A percentile compares a stretch with the other conserved stretches of the same genome.
These are phyloP conservation scores for Sylvia borin DNA, from an alignment of 2,797 vertebrate genomes.

Conservation along the genomic window DNA sequence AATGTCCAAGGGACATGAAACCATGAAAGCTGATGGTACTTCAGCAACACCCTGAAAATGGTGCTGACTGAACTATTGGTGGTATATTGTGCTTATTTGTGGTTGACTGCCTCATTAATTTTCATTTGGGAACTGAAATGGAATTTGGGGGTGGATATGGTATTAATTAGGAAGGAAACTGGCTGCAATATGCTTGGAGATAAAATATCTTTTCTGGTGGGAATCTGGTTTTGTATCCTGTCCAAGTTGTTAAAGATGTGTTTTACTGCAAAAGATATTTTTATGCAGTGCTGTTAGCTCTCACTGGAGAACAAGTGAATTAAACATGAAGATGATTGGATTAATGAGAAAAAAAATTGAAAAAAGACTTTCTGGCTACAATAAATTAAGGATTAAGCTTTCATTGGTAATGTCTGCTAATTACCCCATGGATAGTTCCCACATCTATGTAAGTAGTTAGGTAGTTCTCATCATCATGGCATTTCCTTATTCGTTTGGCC, in stretches of 20 bases:
- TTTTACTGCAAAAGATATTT: slow-evolving; percentile 69
- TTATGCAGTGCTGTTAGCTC: slow-evolving; percentile 30
- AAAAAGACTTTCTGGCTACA: background rate
- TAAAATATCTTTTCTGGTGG: slow-evolving; percentile 69
- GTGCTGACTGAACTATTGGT: slow-evolving; percentile 24
- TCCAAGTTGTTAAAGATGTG: slow-evolving; percentile 68
- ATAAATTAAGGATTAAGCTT: slow-evolving; percentile 13
- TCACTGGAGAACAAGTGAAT: slow-evolving; percentile 61
- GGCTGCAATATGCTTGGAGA: slow-evolving; percentile 65
- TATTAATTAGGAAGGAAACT: slow-evolving; percentile 76
- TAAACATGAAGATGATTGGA: slow-evolving; percentile 42
- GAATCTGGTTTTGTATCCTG: slow-evolving; percentile 62
- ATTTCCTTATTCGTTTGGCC: background rate
- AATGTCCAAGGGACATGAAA: slow-evolving; percentile 15
- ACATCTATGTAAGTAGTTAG: background rate
- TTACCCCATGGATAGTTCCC: background rate
- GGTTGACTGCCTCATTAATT: slow-evolving; percentile 69
- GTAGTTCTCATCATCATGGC: background rate
- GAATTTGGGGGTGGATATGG: slow-evolving; percentile 63
- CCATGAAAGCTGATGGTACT: background rate
- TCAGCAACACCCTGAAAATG: background rate
- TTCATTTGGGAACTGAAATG: slow-evolving; percentile 68
- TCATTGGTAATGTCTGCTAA: background rate
- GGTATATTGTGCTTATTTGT: slow-evolving; percentile 48
- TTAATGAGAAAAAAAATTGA: background rate